Base-by-base conservation (phyloP, 2,888 invertebrate species). In the Strigamia transsilvanica region DNA sequence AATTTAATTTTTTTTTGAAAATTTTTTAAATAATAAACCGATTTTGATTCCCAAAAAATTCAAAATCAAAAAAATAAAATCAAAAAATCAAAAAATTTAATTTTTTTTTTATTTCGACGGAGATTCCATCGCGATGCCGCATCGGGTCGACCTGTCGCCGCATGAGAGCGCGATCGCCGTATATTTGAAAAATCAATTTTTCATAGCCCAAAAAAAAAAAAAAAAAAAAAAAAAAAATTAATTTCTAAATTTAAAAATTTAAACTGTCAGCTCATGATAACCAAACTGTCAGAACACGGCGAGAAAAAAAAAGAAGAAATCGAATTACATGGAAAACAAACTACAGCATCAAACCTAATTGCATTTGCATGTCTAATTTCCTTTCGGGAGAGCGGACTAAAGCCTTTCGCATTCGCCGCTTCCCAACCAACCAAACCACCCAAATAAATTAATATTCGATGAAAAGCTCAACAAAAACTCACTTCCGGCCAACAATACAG, bases 291-390 rank as follows among this genome's bases (percentile, higher is more conserved):
- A 27, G 27, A 27, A 27, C 27, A 27, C 27, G 3, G 3, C 27
- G 2, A 1, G 1, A 42, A 42, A 42, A 42, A 51, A 51, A 51
- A 51, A 51, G 1, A 51, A 15, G n/a, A 51, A 51, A 51, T 15
- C 13, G 13, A 6, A 12, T n/a, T n/a, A 51, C 42, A 13, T 15
- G 10, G 15, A 10, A 42, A 42, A 42, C 42, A 42, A 42, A 42
- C 27, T 27, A 42, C 2, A 42, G 12, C 51, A 51, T 51, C 51
- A 51, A 51, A 51, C 51, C 51, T 51, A 51, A 51, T 51, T 51
- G 51, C 13, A 51, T 51, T 51, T 51, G 51, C 51, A 51, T 51
- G 51, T 51, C 51, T 51, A 51, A 51, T 51, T 51, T 51, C 51
- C 51, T 15, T 51, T n/a, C 15, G 2, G 15, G 2, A 6, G 15